Evolutionary conservation across 2,797 vertebrate genomes (phyloP), one percentile per base, ranked within the genome.

Genomic region (Epinephelus awoara): DNA sequence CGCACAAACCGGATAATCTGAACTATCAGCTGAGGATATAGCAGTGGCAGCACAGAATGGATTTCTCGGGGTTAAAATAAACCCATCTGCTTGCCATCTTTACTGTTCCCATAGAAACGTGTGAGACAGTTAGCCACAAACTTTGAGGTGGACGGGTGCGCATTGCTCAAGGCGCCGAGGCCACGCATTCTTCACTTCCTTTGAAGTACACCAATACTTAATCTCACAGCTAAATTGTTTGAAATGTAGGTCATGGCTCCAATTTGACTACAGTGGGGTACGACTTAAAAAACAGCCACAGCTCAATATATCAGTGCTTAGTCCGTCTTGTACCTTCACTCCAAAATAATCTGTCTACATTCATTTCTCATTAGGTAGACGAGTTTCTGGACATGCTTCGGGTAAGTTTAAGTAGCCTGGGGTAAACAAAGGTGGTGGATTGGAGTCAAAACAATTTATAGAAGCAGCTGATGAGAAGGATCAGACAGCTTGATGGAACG

Each of bases 221-320:
- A 91, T 94, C 90, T 91, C 87, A 81, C 81, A 84, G 88, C 81
- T 90, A 90, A 93, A 93, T 91, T 92, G 83, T 88, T 90, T 85
- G 85, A 93, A 90, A 92, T 83, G 76, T 86, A 59, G 90, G 90
- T 88, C 90, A 85, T 55, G 87, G 85, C 88, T 87, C 83, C 89
- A 92, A 88, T 92, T 89, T 90, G 55, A 84, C 83, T 76, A 80
- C 73, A 67, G 72, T 67, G 67, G 76, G 14, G 72, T 77, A 71
- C 68, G 69, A 82, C 63, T 76, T 80, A 68, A 67, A 85, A 84
- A 64, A 50, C 74, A 81, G 19, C 67, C 54, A 40, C 69, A 73
- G 58, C 76, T 85, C 79, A 42, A 4, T 75, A 49, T 59, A 79
- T 79, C 80, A 75, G 55, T 27, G 27, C 49, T 63, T 72, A 58